These are phyloP conservation scores for Alitta virens DNA, from an alignment of 2,888 invertebrate species.

Conservation along the genomic window DNA sequence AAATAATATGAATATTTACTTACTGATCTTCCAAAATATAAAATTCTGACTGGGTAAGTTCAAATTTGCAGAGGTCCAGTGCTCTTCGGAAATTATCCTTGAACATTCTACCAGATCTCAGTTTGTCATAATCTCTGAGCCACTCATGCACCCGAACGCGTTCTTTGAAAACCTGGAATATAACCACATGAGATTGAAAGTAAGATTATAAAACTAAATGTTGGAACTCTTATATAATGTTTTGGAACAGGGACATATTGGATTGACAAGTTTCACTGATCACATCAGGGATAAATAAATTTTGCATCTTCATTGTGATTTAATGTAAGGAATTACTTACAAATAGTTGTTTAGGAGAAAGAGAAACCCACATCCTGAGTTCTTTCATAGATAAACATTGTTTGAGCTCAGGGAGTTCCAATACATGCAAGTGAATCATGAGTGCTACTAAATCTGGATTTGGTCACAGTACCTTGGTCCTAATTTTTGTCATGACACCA, in stretches of 20 bases:
- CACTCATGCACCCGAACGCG: slow-evolving; percentile 53
- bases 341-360: too few relatives aligned
- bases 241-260: neutral
- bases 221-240: neutral
- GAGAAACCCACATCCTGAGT: too few relatives aligned
- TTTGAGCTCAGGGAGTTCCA: too few relatives aligned
- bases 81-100: slow-evolving; percentile 55
- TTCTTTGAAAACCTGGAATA: slow-evolving; percentile 48
- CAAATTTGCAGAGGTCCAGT: slow-evolving; percentile 50
- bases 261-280: neutral
- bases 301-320: neutral
- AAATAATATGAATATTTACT: too few relatives aligned
- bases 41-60: slow-evolving; percentile 50
- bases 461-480: slow-evolving; percentile 55
- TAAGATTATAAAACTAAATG: neutral
- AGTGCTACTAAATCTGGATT: too few relatives aligned
- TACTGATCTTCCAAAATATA: slow-evolving; percentile 54
- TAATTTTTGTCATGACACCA: slow-evolving; percentile 49
- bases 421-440: too few relatives aligned
- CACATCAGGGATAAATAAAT: neutral
- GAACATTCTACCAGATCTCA: slow-evolving; percentile 50
- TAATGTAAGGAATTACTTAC: too few relatives aligned
- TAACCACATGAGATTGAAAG: neutral
- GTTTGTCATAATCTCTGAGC: slow-evolving; percentile 56
- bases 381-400: too few relatives aligned